A percentile compares a stretch with the other conserved stretches of the same genome.
Evolutionary conservation across 2,888 invertebrate genomes (phyloP).

Genomic region (Pseudococcus jackbeardsleyi): DNA sequence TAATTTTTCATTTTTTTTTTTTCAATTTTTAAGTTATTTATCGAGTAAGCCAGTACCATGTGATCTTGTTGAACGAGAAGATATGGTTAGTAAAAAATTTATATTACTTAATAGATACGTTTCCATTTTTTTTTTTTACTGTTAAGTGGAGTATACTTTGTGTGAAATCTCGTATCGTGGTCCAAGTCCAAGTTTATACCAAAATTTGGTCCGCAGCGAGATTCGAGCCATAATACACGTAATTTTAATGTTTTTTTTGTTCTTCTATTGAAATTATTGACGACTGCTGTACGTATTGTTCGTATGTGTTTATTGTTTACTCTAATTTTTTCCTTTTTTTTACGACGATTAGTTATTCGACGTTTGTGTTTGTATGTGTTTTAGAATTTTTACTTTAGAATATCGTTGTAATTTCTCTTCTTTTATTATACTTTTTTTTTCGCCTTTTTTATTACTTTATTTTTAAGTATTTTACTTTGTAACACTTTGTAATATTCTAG

Average conservation of each 20-base stretch:
- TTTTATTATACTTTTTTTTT: conserved; percentile 18
- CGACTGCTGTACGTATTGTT: conserved; percentile 20
- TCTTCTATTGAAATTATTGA: background rate
- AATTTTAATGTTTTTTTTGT: background rate
- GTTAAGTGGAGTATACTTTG: background rate
- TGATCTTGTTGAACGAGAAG: conserved; percentile 44
- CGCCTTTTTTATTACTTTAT: conserved; percentile 50
- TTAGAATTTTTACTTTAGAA: conserved; percentile 35
- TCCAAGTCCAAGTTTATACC: background rate
- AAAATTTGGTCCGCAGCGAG: background rate
- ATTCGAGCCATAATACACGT: conserved; percentile 8
- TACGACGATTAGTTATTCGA: conserved; percentile 7
- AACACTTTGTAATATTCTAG: conserved; percentile 54
- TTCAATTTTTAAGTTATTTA: conserved; percentile 36
- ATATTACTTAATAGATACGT: conserved; percentile 6
- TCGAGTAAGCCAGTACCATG: conserved; percentile 34
- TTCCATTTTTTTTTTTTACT: background rate
- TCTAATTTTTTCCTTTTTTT: background rate
- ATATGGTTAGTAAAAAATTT: conserved; percentile 26
- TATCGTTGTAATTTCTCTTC: conserved; percentile 17
- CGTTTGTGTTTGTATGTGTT: conserved; percentile 48
- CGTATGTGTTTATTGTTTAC: conserved; percentile 16
- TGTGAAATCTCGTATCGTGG: background rate
- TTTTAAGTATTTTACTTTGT: conserved; percentile 26
- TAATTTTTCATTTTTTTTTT: conserved; percentile 36